Conservation (phyloP, 2,113 vertebrate species). For the Motacilla alba region DNA sequence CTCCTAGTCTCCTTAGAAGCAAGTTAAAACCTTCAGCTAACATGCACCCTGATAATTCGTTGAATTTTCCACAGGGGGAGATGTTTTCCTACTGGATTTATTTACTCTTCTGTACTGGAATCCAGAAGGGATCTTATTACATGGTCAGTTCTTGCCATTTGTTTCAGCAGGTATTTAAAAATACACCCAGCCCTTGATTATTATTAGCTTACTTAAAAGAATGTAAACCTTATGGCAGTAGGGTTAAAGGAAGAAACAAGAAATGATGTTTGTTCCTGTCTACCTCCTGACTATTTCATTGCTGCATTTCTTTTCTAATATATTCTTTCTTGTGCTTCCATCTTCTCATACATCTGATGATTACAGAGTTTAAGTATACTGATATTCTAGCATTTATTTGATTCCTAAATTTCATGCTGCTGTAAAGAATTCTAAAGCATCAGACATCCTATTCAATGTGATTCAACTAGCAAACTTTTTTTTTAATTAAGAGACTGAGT, state of each 20-base stretch:
- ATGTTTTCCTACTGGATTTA: background rate
- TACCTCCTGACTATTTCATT: background rate
- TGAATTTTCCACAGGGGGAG: slow-evolving; percentile 36
- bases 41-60: background rate
- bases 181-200: background rate
- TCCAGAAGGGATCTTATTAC: background rate
- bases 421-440: background rate
- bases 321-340: background rate
- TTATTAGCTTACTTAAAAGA: background rate
- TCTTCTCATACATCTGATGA: background rate
- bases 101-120: background rate
- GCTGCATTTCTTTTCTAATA: background rate
- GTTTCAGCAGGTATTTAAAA: background rate
- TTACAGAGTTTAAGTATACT: background rate
- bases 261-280: background rate
- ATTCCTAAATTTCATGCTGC: background rate
- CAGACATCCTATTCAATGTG: background rate
- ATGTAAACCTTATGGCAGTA: background rate
- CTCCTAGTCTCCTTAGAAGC: background rate
- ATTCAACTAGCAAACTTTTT: background rate
- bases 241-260: background rate
- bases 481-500: background rate
- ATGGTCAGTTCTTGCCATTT: background rate
- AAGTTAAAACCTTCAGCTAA: background rate
- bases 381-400: background rate